These are phyloP conservation scores for Andrena cerasifolii DNA, from an alignment of 1,140 invertebrate species.

Conservation along the genomic window DNA sequence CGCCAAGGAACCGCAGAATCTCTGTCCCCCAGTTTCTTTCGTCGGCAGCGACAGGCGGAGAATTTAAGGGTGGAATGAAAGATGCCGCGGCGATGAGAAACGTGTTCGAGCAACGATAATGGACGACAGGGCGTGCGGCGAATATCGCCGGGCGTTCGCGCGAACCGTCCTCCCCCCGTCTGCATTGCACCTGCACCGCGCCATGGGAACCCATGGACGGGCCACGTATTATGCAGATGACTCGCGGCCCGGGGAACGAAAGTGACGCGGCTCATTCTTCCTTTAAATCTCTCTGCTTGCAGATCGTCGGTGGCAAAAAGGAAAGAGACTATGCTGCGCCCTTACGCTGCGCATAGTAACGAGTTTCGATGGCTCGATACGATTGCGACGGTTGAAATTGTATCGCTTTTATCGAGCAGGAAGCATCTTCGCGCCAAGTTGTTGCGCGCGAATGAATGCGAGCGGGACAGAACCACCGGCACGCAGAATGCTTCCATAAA, in stretches of 20 bases:
- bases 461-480: background rate
- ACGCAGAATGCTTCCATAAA: background rate
- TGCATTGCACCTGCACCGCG: constrained; percentile 38
- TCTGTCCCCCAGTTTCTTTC: constrained; percentile 28
- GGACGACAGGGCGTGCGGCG: constrained; percentile 55
- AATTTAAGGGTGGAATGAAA: constrained; percentile 33
- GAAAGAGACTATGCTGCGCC: background rate
- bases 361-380: background rate
- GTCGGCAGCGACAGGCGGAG: constrained; percentile 12
- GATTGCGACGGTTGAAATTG: background rate
- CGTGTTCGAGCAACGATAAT: constrained; percentile 62
- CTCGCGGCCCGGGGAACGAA: constrained; percentile 49
- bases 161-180: constrained; percentile 43
- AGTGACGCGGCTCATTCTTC: constrained; percentile 36
- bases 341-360: background rate
- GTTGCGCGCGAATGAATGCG: background rate
- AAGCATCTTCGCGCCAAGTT: background rate
- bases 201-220: constrained; percentile 49
- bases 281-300: background rate
- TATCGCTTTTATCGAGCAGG: constrained; percentile 21
- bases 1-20: background rate
- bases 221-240: constrained; percentile 66
- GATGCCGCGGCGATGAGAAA: constrained; percentile 53
- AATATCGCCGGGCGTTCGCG: constrained; percentile 57
- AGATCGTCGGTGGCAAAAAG: background rate